Evolutionary conservation across 2,888 invertebrate species (phyloP), one percentile per base, ranked within the genome.

Genomic region (Rhabditoides inermis): DNA sequence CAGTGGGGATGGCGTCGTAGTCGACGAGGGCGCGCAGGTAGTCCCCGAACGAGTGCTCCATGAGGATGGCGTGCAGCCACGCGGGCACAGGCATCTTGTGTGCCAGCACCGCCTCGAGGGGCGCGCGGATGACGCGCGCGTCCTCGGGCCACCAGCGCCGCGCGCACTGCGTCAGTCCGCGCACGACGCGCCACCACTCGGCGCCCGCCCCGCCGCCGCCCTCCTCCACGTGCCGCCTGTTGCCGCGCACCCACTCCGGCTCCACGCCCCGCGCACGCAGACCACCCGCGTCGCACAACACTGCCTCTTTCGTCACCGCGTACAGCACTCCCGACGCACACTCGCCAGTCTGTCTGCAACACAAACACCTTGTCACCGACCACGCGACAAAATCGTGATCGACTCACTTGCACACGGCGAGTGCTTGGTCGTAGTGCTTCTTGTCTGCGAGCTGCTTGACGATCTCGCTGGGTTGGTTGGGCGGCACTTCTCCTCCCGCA

Each of bases 1-100:
- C 71, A n/a, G 45, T 36, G 0, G 44, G 26, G 18, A 67, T 55
- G 23, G 49, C 55, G 37, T 62, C 63, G 41, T 50, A 71, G 32
- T 71, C 71, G 23, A 69, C 51, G 23, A 69, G 52, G 44, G 60
- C 53, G 39, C 65, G 46, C 26, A 68, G 35, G 48, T 62, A 67
- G 47, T 71, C 68, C 39, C 58, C 58, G 23, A 60, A 48, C 45
- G 71, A 60, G 22, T 60, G 53, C 2, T 57, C 53, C 70, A 70
- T 46, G 12, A 65, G 61, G n/a, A 7, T 10, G 26, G 36, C 37
- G 25, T 61, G 57, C 7, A 63, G 48, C 63, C 63, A 63, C 36
- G 35, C 55, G 10, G 63, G 63, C 10, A 61, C 49, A 22, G 36
- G 45, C 20, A 58, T 15, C 18, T 48, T 44, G 28, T 53, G 55